A percentile compares a stretch with the other conserved stretches of the same genome.
phyloP scores from a whole-genome alignment of 2,888 invertebrate genomes.

The Syritta pipiens region DNA sequence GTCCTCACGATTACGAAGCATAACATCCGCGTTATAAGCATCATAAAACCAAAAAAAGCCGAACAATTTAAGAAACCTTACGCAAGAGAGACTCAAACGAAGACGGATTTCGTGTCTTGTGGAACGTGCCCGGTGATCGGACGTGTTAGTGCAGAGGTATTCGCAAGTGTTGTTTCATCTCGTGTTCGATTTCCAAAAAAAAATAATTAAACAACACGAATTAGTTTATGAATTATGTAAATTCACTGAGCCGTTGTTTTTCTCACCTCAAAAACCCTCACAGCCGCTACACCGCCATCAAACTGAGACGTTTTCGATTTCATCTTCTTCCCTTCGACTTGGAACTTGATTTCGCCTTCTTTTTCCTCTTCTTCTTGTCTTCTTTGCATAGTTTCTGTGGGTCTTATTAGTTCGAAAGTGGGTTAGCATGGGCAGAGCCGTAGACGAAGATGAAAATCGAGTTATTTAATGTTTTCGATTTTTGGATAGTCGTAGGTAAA shows the following conservation, averaged over 20 bases:
- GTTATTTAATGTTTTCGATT: constrained; percentile 40
- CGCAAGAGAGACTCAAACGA: not conserved
- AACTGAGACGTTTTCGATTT: constrained; percentile 57
- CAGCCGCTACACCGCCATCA: constrained; percentile 14
- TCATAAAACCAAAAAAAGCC: not conserved
- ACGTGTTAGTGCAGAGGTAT: not conserved
- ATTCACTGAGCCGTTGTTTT: constrained; percentile 26
- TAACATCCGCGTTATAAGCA: not conserved
- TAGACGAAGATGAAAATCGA: constrained; percentile 59
- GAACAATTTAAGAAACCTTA: not conserved
- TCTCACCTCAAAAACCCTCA: constrained; percentile 15
- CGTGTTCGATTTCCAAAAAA: not conserved
- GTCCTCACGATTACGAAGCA: not conserved
- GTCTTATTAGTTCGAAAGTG: constrained; percentile 46
- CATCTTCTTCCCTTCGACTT: constrained; percentile 23
- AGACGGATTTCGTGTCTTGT: too few species aligned
- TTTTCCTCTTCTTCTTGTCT: constrained; percentile 36
- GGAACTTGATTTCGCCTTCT: not conserved
- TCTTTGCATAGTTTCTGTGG: not conserved
- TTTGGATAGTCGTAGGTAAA: constrained; percentile 30
- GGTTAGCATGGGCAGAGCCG: constrained; percentile 43
- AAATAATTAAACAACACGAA: not conserved
- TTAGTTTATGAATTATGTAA: constrained; percentile 51
- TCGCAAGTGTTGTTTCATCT: not conserved
- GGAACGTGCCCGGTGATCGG: not conserved